Evolutionary conservation across 2,888 invertebrate species (phyloP).

Genomic region (Gasteruption jaculator): DNA sequence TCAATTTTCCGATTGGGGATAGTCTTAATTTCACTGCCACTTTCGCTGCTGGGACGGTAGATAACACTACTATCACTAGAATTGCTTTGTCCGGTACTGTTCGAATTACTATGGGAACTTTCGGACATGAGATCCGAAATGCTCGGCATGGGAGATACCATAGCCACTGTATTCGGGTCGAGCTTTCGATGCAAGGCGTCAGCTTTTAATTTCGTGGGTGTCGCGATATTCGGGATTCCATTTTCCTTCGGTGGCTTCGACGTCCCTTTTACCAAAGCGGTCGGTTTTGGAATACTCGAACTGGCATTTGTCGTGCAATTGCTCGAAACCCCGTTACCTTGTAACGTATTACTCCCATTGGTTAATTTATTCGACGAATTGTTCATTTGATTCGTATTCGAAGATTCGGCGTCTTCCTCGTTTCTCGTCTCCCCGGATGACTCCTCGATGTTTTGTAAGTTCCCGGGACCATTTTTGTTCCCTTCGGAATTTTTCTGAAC

Average conservation of each 20-base stretch:
- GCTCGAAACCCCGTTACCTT: conserved; percentile 22
- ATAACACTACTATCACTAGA: conserved; percentile 72
- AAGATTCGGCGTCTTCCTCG: background rate
- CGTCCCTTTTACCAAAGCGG: conserved; percentile 87
- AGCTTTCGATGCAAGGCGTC: conserved; percentile 42
- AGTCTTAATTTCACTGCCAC: conserved; percentile 59
- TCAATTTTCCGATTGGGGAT: conserved; percentile 58
- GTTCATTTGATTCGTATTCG: conserved; percentile 9
- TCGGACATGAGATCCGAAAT: conserved; percentile 63
- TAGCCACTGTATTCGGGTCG: conserved; percentile 48
- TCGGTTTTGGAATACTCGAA: conserved; percentile 84
- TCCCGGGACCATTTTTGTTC: conserved; percentile 11
- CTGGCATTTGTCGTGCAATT: conserved; percentile 37
- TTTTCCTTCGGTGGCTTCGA: conserved; percentile 66
- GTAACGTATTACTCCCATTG: too few relatives aligned
- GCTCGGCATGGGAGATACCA: conserved; percentile 75
- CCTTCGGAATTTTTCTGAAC: too few relatives aligned
- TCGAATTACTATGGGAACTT: conserved; percentile 59
- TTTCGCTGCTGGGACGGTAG: conserved; percentile 69
- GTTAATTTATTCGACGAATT: too few relatives aligned
- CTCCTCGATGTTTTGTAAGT: too few relatives aligned
- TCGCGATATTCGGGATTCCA: conserved; percentile 50
- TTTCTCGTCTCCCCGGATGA: too few relatives aligned
- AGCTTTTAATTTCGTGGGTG: conserved; percentile 53
- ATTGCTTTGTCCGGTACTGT: conserved; percentile 64